phyloP scores from a whole-genome alignment of 1,140 invertebrate genomes.

The Sycophila sp. region DNA sequence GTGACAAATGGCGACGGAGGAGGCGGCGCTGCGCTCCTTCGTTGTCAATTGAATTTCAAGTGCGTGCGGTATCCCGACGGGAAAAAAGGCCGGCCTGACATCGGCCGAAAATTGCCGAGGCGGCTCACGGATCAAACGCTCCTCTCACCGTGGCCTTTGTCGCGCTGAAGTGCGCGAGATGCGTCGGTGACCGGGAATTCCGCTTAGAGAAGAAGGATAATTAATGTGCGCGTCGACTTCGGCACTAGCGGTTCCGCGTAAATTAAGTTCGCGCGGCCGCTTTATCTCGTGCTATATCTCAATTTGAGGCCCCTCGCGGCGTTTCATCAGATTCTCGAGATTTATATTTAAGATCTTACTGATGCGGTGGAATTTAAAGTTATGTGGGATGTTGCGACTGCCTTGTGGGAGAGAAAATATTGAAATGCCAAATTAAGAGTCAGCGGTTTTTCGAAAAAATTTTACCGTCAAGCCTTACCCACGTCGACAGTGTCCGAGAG shows the following conservation, averaged over 20 bases:
- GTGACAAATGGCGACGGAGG: constrained; percentile 12
- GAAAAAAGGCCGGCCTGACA: not conserved
- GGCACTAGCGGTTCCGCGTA: too few species aligned
- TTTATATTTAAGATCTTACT: constrained; percentile 35
- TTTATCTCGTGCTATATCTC: constrained; percentile 35
- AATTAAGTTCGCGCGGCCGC: not conserved
- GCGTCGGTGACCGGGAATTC: not conserved
- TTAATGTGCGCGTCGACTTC: constrained; percentile 22
- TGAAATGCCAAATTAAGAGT: constrained; percentile 2
- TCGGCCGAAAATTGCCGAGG: not conserved
- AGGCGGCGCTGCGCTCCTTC: not conserved
- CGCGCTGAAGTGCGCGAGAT: not conserved
- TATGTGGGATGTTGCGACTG: constrained; percentile 21
- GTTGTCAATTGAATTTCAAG: constrained; percentile 33
- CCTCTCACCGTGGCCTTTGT: not conserved
- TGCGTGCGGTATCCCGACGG: not conserved
- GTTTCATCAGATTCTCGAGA: constrained; percentile 29
- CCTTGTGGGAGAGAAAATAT: not conserved
- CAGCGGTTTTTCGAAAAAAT: constrained; percentile 11
- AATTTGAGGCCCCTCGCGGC: not conserved
- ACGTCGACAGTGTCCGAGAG: too few species aligned
- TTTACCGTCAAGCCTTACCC: too few species aligned
- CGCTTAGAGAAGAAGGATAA: constrained; percentile 14
- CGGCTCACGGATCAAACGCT: constrained; percentile 2
- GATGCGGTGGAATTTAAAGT: constrained; percentile 12